Conservation (phyloP, 2,888 invertebrate genomes). For the Prosapia bicincta region DNA sequence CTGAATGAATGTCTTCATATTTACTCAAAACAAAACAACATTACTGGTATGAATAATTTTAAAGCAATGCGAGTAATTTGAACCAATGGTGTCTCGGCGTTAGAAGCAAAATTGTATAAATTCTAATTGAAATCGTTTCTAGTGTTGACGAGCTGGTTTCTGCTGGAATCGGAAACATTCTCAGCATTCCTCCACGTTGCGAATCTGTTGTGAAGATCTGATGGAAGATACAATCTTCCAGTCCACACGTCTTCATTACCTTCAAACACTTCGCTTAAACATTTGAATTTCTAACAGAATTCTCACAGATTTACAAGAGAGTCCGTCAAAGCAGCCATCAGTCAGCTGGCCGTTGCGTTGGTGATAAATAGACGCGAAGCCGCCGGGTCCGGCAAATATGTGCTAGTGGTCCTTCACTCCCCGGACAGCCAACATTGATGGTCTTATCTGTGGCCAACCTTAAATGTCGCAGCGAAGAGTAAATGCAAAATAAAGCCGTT, state of each 20-base stretch:
- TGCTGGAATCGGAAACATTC: slow-evolving; percentile 6
- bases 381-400: not conserved
- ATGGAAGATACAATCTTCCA: slow-evolving; percentile 13
- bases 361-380: slow-evolving; percentile 21
- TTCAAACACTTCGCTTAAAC: slow-evolving; percentile 21
- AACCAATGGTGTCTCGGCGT: too few species aligned
- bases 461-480: too few species aligned
- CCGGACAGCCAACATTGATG: too few species aligned
- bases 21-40: too few species aligned
- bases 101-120: not conserved
- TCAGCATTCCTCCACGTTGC: slow-evolving; percentile 14
- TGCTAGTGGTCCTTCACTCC: not conserved
- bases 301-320: slow-evolving; percentile 16
- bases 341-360: slow-evolving; percentile 3
- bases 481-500: too few species aligned
- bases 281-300: slow-evolving; percentile 25
- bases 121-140: not conserved
- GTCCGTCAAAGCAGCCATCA: slow-evolving; percentile 11
- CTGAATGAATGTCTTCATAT: too few species aligned
- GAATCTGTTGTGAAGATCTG: slow-evolving; percentile 18
- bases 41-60: too few species aligned
- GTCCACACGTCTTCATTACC: slow-evolving; percentile 27
- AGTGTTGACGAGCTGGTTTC: not conserved
- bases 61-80: too few species aligned
- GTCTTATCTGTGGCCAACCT: too few species aligned